These are phyloP conservation scores for Portunus trituberculatus DNA, from an alignment of 1,140 invertebrate species.

Conservation along the genomic window DNA sequence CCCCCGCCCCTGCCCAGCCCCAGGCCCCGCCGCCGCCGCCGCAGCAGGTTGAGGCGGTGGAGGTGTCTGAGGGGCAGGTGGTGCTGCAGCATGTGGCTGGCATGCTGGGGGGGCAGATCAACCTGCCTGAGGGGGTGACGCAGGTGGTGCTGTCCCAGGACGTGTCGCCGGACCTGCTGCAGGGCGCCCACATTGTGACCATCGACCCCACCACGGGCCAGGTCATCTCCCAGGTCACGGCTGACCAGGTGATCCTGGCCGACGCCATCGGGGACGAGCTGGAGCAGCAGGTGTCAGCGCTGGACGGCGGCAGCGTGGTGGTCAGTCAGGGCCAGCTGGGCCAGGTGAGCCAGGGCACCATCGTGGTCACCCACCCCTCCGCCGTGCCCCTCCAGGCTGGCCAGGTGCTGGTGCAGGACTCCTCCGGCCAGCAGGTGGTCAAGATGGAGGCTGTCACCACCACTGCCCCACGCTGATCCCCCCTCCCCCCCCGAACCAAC, in stretches of 20 bases:
- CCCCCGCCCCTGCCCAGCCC: slow-evolving; percentile 40
- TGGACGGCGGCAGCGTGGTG: slow-evolving; percentile 63
- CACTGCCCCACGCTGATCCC: background rate
- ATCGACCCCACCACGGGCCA: slow-evolving; percentile 77
- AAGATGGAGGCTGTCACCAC: slow-evolving; percentile 58
- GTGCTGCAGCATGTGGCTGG: slow-evolving; percentile 73
- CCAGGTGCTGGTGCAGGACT: slow-evolving; percentile 60
- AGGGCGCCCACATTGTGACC: slow-evolving; percentile 77
- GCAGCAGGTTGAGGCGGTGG: slow-evolving; percentile 68
- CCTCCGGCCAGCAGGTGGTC: slow-evolving; percentile 37
- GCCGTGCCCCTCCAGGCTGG: slow-evolving; percentile 39
- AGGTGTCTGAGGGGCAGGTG: slow-evolving; percentile 71
- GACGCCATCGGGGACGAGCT: slow-evolving; percentile 65
- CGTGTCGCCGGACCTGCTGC: slow-evolving; percentile 76
- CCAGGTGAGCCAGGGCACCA: background rate
- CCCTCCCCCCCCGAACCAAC: slow-evolving; percentile 25
- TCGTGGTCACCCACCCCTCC: slow-evolving; percentile 57
- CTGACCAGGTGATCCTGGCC: slow-evolving; percentile 76
- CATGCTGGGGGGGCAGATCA: slow-evolving; percentile 67
- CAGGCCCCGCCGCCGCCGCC: slow-evolving; percentile 18
- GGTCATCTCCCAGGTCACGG: slow-evolving; percentile 77
- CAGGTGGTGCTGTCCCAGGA: slow-evolving; percentile 77
- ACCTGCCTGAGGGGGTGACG: slow-evolving; percentile 74
- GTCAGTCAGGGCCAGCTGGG: background rate
- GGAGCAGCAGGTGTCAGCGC: slow-evolving; percentile 66